These are phyloP conservation scores for Leptobrachium leishanense DNA, from an alignment of 2,113 vertebrate genomes.

Conservation along the genomic window DNA sequence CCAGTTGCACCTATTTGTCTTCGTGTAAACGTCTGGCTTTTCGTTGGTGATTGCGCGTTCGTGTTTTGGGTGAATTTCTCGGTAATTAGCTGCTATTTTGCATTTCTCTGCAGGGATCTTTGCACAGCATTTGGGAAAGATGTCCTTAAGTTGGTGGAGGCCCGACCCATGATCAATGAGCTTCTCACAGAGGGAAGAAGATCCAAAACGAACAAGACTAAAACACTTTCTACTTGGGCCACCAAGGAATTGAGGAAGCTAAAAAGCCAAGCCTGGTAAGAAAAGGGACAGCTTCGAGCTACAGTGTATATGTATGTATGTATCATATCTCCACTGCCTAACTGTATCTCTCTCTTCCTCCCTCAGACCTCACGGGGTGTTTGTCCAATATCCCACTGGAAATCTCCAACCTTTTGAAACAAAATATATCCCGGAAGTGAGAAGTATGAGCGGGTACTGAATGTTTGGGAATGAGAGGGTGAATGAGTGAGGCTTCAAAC, in stretches of 20 bases:
- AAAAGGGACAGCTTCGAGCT: not conserved
- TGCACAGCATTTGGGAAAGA: conserved; percentile 96
- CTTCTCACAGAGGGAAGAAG: conserved; percentile 92
- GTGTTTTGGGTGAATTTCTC: not conserved
- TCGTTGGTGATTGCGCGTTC: too few species aligned
- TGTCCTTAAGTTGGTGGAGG: conserved; percentile 94
- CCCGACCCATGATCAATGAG: conserved; percentile 93
- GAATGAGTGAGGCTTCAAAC: conserved; percentile 85
- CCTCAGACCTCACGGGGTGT: conserved; percentile 75
- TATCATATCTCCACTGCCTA: conserved; percentile 14
- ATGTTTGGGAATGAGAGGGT: conserved; percentile 87
- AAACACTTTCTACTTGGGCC: conserved; percentile 95
- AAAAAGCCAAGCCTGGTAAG: conserved; percentile 97
- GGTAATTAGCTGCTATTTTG: not conserved
- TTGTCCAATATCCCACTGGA: conserved; percentile 86
- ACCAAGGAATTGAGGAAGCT: conserved; percentile 98
- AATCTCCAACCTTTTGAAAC: conserved; percentile 84
- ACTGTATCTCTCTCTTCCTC: conserved; percentile 52
- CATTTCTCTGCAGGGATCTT: conserved; percentile 75
- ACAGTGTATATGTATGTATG: not conserved
- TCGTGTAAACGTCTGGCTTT: too few species aligned
- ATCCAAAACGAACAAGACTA: conserved; percentile 95
- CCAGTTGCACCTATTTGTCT: too few species aligned
- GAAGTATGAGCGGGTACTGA: conserved; percentile 84
- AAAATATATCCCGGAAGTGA: conserved; percentile 74